Evolutionary conservation across 2,888 invertebrate genomes (phyloP).

Genomic region (Meiosimyza platycephala): DNA sequence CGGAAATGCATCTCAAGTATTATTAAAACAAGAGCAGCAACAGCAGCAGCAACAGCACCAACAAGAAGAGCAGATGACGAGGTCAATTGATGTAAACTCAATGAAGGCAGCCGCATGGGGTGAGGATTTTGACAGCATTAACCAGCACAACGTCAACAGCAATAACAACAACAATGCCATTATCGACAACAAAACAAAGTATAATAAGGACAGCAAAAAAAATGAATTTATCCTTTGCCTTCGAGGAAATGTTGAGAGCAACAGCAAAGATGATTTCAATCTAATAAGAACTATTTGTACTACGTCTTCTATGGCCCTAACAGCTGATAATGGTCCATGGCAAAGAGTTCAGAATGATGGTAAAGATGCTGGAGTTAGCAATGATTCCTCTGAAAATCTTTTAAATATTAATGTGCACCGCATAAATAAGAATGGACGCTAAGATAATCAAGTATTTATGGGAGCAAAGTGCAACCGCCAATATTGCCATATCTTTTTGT

Average conservation of each 20-base stretch:
- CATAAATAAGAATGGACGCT: slow-evolving; percentile 34
- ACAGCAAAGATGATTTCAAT: slow-evolving; percentile 28
- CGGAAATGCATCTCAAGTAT: neutral
- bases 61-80: slow-evolving; percentile 48
- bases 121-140: slow-evolving; percentile 23
- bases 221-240: slow-evolving; percentile 29
- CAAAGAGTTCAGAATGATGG: slow-evolving; percentile 2
- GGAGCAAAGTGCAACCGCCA: neutral
- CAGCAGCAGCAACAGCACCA: slow-evolving; percentile 33
- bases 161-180: slow-evolving; percentile 23
- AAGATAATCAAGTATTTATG: slow-evolving; percentile 7
- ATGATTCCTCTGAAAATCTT: slow-evolving; percentile 43
- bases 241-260: slow-evolving; percentile 44
- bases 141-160: slow-evolving; percentile 18
- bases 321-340: slow-evolving; percentile 6
- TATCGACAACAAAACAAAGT: neutral
- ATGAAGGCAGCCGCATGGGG: slow-evolving; percentile 49
- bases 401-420: slow-evolving; percentile 47
- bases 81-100: slow-evolving; percentile 53
- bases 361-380: slow-evolving; percentile 21
- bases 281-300: slow-evolving; percentile 5
- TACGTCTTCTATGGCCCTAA: neutral
- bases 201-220: slow-evolving; percentile 10
- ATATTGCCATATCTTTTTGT: neutral
- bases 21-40: slow-evolving; percentile 23